Conservation (phyloP, 2,888 invertebrate genomes). For the Hemicrepidius hirtus region DNA sequence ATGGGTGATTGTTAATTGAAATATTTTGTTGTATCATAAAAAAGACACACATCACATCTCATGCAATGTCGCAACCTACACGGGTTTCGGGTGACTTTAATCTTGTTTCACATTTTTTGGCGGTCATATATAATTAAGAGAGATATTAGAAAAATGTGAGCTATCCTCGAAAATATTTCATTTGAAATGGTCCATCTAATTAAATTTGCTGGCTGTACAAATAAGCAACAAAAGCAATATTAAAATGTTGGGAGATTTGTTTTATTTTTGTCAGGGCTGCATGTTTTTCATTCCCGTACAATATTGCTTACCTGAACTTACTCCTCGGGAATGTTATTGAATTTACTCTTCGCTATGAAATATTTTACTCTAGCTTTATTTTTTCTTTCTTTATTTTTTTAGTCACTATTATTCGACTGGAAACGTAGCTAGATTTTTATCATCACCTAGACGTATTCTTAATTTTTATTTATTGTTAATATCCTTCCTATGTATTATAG, state of each 20-base stretch:
- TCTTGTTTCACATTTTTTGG: not conserved
- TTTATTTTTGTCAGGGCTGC: slow-evolving; percentile 21
- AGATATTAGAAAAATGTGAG: not conserved
- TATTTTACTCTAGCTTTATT: not conserved
- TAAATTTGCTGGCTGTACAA: slow-evolving; percentile 11
- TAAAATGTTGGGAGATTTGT: slow-evolving; percentile 10
- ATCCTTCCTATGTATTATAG: too few relatives aligned
- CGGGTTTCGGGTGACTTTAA: not conserved
- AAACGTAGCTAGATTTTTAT: too few relatives aligned
- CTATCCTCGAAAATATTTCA: slow-evolving; percentile 4
- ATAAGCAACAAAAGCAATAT: slow-evolving; percentile 10
- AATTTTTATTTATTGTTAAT: too few relatives aligned
- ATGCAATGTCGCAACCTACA: too few relatives aligned
- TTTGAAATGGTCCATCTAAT: not conserved
- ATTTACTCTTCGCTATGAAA: slow-evolving; percentile 10
- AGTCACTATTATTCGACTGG: too few relatives aligned
- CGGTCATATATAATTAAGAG: not conserved
- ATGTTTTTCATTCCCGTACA: slow-evolving; percentile 17
- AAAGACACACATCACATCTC: too few relatives aligned
- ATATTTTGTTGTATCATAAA: too few relatives aligned
- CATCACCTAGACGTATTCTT: too few relatives aligned
- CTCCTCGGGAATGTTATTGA: slow-evolving; percentile 16
- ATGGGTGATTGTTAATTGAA: too few relatives aligned
- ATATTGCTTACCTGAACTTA: slow-evolving; percentile 20
- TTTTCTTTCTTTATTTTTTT: too few relatives aligned